These are phyloP conservation scores for Pharmacophagus antenor DNA, from an alignment of 2,888 invertebrate genomes.

Conservation along the genomic window DNA sequence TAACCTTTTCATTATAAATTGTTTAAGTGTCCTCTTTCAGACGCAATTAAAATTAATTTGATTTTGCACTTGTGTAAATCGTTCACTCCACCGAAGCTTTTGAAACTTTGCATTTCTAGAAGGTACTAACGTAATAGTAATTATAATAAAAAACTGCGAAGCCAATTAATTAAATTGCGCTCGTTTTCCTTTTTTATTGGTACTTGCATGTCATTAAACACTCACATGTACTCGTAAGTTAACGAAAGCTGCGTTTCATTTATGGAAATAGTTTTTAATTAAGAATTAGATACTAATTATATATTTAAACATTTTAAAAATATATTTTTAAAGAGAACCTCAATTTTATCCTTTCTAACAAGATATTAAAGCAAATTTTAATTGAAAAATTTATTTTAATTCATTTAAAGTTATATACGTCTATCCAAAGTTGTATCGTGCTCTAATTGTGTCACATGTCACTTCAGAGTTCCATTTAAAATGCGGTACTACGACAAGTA, in stretches of 20 bases:
- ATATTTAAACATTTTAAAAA: too few species aligned
- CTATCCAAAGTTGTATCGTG: conserved; percentile 20
- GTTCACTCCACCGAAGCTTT: conserved; percentile 37
- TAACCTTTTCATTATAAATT: neutral
- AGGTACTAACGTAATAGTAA: conserved; percentile 6
- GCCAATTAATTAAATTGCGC: conserved; percentile 4
- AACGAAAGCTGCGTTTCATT: too few species aligned
- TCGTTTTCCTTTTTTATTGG: neutral
- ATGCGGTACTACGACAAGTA: conserved; percentile 6
- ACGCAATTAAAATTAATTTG: conserved; percentile 57
- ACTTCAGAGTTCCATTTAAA: conserved; percentile 21
- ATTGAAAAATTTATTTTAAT: conserved; percentile 6
- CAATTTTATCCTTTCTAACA: neutral
- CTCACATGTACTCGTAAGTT: too few species aligned
- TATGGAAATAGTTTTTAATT: too few species aligned
- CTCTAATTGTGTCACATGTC: conserved; percentile 26
- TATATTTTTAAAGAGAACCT: too few species aligned
- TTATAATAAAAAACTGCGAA: conserved; percentile 10
- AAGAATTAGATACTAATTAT: too few species aligned
- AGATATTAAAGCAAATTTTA: neutral
- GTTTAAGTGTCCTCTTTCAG: conserved; percentile 42
- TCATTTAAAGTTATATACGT: conserved; percentile 9
- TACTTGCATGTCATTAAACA: neutral
- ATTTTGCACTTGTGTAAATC: conserved; percentile 50
- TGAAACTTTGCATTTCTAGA: conserved; percentile 11